Evolutionary conservation across 1,140 invertebrate species (phyloP), one percentile per base, ranked within the genome.

Genomic region (Phthorimaea operculella): DNA sequence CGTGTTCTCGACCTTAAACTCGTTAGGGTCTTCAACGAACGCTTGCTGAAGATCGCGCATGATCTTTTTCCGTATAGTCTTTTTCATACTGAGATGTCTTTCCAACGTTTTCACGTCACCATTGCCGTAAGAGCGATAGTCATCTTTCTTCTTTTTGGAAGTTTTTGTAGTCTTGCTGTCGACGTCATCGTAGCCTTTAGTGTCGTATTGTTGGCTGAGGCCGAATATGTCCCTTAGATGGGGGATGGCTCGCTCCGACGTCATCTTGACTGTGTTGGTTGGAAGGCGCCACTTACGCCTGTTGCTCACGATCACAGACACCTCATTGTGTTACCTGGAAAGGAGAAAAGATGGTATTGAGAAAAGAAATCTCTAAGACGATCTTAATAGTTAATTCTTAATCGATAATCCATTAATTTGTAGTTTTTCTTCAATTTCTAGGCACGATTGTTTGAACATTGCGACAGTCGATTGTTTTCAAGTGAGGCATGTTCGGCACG

Each of bases 31-130:
- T 67, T 92, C 91, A 59, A 92, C 90, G 71, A 92, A 92, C 5
- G 91, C 91, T 68, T 92, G 90, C 68, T 92, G 90, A 47, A 94
- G 84, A 70, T 94, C 92, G 6, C 93, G 86, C 91, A 94, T 94
- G 65, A 94, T 94, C 81, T 94, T 94, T 79, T 94, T 94, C 44
- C 92, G 79, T 55, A 94, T 94, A 6, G 92, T 94, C 74, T 94
- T 94, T 84, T 94, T 94, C 93, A 94, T 94, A 60, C 92, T 94
- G 53, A 94, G 85, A 74, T 94, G 92, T 57, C 92, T 86, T 69
- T 94, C 93, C 42, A 94, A 77, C 9, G 93, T 92, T 72, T 93
- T 92, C 15, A 92, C 90, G 70, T 93, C 91, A 15, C 88, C 89
- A 61, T 91, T 91, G 8, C 87, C 87, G 57, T 90, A 81, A 1